Evolutionary conservation across 2,113 vertebrate species (phyloP), one percentile per base, ranked within the genome.

Genomic region (Budorcas taxicolor): DNA sequence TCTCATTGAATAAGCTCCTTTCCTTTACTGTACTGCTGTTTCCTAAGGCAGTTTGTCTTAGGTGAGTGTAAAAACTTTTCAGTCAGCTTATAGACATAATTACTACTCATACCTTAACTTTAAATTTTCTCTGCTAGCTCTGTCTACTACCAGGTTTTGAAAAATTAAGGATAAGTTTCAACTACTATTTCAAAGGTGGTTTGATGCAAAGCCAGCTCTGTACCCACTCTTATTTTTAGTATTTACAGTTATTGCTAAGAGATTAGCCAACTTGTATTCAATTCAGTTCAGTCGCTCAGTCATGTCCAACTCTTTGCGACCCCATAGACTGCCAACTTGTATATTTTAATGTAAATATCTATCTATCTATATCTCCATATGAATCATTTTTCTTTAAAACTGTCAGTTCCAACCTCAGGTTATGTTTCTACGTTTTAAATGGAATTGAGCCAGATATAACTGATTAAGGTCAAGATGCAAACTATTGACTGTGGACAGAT

Each of bases 401-500:
- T 3, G 89, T 13, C 74, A 96, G 2, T 50, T 52, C 40, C 90
- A 90, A 31, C n/a, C 40, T 17, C 33, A 17, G 78, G 31, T 95
- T 13, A 2, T 71, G 29, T 60, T 64, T 92, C 91, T 81, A 71
- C 14, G 2, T 67, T 97, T 80, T 58, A 5, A 60, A 33, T 90
- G 60, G 90, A 85, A 81, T 1, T 50, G 80, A 92, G 95, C 67
- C 94, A 91, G 81, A 86, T 74, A 83, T 36, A 81, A 55, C 33
- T 27, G 1, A 33, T 60, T 58, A 67, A 90, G 92, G 91, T 97
- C 50, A 89, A 74, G 15, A 57, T 47, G 88, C 83, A 23, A 62
- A 80, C 87, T 92, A 87, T 50, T 7, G 96, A 52, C 91, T 47
- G 95, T 76, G 60, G 95, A 96, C 94, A 57, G 82, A 83, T 82